Evolutionary conservation across 2,888 invertebrate genomes (phyloP).

Genomic region (Polietes domitor): DNA sequence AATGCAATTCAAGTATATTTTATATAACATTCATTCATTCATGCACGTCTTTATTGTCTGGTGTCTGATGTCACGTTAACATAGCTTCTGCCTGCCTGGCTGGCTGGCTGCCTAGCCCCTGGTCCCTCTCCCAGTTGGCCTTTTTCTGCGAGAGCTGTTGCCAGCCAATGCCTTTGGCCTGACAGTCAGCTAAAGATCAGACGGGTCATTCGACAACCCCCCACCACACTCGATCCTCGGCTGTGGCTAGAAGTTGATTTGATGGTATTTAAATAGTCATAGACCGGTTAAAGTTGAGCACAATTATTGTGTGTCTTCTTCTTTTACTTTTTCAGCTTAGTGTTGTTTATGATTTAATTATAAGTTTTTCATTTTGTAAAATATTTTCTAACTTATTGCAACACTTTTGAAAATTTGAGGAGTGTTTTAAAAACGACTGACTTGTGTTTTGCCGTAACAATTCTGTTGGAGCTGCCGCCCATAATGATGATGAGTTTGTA

Average conservation of each 20-base stretch:
- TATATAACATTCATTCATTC: constrained; percentile 54
- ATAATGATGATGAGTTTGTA: constrained; percentile 56
- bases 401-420: constrained; percentile 55
- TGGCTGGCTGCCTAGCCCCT: not conserved
- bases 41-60: constrained; percentile 52
- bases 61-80: constrained; percentile 58
- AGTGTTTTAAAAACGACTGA: constrained; percentile 43
- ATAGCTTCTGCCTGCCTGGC: constrained; percentile 19
- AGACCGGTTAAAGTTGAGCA: not conserved
- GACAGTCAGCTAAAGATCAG: constrained; percentile 60
- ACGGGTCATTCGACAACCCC: constrained; percentile 57
- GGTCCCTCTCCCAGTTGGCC: not conserved
- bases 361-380: constrained; percentile 34
- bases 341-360: constrained; percentile 65
- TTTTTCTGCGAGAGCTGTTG: constrained; percentile 41
- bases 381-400: constrained; percentile 40
- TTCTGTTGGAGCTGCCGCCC: too few relatives aligned
- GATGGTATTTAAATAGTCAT: constrained; percentile 58
- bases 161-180: constrained; percentile 50
- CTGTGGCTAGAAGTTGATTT: constrained; percentile 16
- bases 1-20: constrained; percentile 39
- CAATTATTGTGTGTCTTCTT: constrained; percentile 52
- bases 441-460: constrained; percentile 1
- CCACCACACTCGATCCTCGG: not conserved
- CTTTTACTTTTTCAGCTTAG: constrained; percentile 25